These are phyloP conservation scores for Pyrgilauda ruficollis DNA, from an alignment of 2,113 vertebrate species.

Conservation along the genomic window DNA sequence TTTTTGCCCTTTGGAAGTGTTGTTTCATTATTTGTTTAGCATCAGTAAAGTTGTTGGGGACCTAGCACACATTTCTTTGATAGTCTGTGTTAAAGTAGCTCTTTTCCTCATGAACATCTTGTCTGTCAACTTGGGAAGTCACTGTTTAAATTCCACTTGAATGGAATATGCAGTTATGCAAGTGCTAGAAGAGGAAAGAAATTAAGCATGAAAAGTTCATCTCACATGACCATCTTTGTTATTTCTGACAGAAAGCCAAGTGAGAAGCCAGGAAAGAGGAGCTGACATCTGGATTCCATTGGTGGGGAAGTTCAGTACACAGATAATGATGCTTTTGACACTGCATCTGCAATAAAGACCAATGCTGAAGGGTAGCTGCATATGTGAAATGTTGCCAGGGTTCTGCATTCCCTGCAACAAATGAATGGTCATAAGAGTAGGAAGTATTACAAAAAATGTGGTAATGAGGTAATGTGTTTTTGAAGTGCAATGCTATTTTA, in stretches of 20 bases:
- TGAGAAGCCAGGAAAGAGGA: background rate
- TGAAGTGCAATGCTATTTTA: background rate
- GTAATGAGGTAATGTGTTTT: background rate
- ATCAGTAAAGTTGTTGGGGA: background rate
- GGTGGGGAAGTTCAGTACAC: background rate
- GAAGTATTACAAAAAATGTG: background rate
- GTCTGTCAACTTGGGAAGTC: background rate
- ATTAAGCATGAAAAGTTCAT: background rate
- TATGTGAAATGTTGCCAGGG: background rate
- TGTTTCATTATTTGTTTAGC: background rate
- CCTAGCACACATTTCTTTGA: background rate
- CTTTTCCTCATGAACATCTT: background rate
- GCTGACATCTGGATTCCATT: background rate
- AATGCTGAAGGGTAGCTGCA: background rate
- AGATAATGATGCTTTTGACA: background rate
- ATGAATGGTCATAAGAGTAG: background rate
- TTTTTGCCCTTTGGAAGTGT: fast-evolving
- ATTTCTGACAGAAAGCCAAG: background rate
- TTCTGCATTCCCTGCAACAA: background rate
- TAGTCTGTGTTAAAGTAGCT: background rate
- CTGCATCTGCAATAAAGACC: background rate
- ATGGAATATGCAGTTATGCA: background rate
- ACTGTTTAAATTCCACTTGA: background rate
- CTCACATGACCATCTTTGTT: background rate
- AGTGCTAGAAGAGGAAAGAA: background rate